phyloP scores from a whole-genome alignment of 2,797 vertebrate genomes.

The Microhierax caerulescens region DNA sequence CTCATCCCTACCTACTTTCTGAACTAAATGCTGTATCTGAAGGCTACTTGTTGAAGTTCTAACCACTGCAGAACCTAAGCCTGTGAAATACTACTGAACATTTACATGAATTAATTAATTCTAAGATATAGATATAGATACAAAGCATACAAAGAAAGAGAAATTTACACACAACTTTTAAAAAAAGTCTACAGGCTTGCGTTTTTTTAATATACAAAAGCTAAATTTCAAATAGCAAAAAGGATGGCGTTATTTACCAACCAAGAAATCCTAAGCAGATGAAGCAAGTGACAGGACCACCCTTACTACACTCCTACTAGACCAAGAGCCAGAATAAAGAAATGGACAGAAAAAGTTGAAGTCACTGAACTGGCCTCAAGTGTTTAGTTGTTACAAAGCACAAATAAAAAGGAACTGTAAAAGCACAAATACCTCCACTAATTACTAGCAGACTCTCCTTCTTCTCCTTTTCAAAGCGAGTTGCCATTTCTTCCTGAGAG shows the following conservation, averaged over 20 bases:
- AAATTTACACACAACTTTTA: not conserved
- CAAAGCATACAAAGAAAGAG: not conserved
- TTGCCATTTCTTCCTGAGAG: constrained; percentile 85
- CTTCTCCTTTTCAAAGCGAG: constrained; percentile 84
- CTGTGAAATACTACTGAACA: not conserved
- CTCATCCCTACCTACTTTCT: not conserved
- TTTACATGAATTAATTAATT: not conserved
- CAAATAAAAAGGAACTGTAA: not conserved
- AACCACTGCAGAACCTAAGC: not conserved
- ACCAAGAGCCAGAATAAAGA: not conserved
- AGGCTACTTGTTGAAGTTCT: not conserved
- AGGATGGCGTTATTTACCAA: not conserved
- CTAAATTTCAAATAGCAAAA: not conserved
- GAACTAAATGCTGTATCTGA: not conserved
- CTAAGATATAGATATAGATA: not conserved
- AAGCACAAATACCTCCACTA: constrained; percentile 76
- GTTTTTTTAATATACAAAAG: not conserved
- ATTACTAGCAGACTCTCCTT: constrained; percentile 84
- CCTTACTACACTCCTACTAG: not conserved
- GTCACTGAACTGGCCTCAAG: not conserved
- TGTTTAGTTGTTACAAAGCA: not conserved
- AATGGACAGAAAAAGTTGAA: not conserved
- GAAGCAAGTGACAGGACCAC: not conserved
- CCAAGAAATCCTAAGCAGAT: not conserved
- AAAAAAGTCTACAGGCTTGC: not conserved